A percentile compares a stretch with the other conserved stretches of the same genome.
These are phyloP conservation scores for Trissoscelio sp. DNA, from an alignment of 2,888 invertebrate genomes.

Conservation along the genomic window DNA sequence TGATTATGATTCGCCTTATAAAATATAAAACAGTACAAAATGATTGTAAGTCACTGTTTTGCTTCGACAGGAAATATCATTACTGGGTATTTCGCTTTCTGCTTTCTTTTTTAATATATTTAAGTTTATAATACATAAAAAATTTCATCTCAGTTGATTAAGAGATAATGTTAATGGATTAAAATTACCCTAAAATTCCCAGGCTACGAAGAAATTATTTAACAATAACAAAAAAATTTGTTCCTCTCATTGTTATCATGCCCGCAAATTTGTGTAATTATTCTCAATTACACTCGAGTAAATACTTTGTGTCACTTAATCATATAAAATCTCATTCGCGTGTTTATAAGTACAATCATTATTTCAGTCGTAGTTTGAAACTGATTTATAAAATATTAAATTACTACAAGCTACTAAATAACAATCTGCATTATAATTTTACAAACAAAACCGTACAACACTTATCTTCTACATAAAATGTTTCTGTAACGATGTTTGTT, in stretches of 20 bases:
- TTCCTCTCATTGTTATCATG: constrained; percentile 47
- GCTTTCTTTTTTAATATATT: constrained; percentile 24
- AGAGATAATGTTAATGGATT: constrained; percentile 54
- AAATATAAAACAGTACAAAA: constrained; percentile 36
- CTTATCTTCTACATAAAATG: constrained; percentile 56
- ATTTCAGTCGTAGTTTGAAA: constrained; percentile 57
- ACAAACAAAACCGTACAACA: constrained; percentile 66
- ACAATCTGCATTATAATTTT: constrained; percentile 71
- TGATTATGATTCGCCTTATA: constrained; percentile 35
- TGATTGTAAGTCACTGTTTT: constrained; percentile 21
- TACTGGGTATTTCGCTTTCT: constrained; percentile 36
- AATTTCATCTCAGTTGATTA: constrained; percentile 54
- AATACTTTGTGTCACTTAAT: constrained; percentile 51
- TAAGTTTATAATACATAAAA: constrained; percentile 61
- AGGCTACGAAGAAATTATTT: constrained; percentile 61
- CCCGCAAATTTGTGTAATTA: constrained; percentile 59
- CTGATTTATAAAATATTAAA: constrained; percentile 64
- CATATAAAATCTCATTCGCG: constrained; percentile 59
- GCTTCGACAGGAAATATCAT: constrained; percentile 40
- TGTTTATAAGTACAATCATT: constrained; percentile 50
- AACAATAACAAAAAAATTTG: constrained; percentile 53
- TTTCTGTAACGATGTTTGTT: constrained; percentile 37
- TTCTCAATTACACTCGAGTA: constrained; percentile 50
- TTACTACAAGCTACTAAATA: constrained; percentile 68
- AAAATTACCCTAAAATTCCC: constrained; percentile 66